Conservation (phyloP, 2,888 invertebrate genomes). For the Drosophila demipolita region DNA sequence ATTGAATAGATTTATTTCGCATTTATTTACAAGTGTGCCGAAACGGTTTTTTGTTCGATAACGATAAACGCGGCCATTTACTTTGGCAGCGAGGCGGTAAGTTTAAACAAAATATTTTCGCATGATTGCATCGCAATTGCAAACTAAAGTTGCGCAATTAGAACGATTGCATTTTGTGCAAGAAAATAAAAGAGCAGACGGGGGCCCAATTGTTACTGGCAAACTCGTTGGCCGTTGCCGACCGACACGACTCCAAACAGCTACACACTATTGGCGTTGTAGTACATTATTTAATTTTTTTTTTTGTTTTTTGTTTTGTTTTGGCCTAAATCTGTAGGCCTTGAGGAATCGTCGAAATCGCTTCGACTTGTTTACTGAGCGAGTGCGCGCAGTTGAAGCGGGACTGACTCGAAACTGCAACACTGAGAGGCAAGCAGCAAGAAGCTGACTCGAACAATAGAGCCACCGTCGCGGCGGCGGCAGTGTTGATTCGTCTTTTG, state of each 20-base stretch:
- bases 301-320: slow-evolving; percentile 10
- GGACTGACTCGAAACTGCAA: slow-evolving; percentile 58
- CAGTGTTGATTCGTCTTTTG: slow-evolving; percentile 77
- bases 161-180: slow-evolving; percentile 70
- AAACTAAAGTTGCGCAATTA: slow-evolving; percentile 65
- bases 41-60: slow-evolving; percentile 27
- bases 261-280: slow-evolving; percentile 46
- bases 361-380: slow-evolving; percentile 78
- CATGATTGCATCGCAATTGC: slow-evolving; percentile 43
- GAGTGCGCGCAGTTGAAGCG: slow-evolving; percentile 66
- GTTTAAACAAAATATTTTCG: slow-evolving; percentile 44
- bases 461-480: slow-evolving; percentile 61
- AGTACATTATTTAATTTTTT: slow-evolving; percentile 58
- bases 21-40: neutral
- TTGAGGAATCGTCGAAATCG: slow-evolving; percentile 81
- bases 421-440: slow-evolving; percentile 45
- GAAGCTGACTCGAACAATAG: slow-evolving; percentile 43
- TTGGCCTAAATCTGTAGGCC: slow-evolving; percentile 79
- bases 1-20: neutral
- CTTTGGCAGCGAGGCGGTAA: slow-evolving; percentile 34
- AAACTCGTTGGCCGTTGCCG: slow-evolving; percentile 51
- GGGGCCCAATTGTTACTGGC: slow-evolving; percentile 50
- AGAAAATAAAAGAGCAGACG: slow-evolving; percentile 55
- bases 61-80: slow-evolving; percentile 27
- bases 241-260: slow-evolving; percentile 39